Base-by-base conservation (phyloP, 1,140 invertebrate genomes). In the Maconellicoccus hirsutus region DNA sequence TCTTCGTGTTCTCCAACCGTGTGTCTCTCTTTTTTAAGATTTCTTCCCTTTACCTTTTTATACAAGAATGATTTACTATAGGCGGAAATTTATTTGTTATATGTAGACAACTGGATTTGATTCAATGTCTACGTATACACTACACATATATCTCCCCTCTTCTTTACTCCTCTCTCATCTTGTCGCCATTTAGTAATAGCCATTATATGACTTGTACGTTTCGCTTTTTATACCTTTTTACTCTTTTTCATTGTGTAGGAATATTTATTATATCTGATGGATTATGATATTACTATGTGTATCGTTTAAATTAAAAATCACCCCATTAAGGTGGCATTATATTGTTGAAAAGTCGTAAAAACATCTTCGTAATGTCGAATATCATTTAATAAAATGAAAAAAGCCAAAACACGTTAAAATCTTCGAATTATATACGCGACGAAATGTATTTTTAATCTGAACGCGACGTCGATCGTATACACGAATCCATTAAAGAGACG, bases 61-160 rank as follows among this genome's bases (percentile, higher is more conserved):
- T 52, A 52, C 14, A 52, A 52, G 42, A 52, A 52, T 52, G 42
- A 52, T 52, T 52, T 52, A 52, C 42, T 16, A 33, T 12, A 52
- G 42, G n/a, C 42, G 42, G n/a, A 52, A 52, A 52, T 52, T 52
- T 52, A 52, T 52, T 52, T 52, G n/a, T 52, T 52, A 52, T 19
- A 52, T 2, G 42, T 52, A 52, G 42, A 52, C 42, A 52, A 52
- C 42, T 52, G 42, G 42, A 52, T 52, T 52, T 52, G n/a, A 52
- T 52, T 52, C 42, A 52, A 52, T 59, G 21, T 22, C 52, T 19
- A n/a, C 39, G 8, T 8, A 42, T n/a, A 42, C 39, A 42, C 39
- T n/a, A 42, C n/a, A 42, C n/a, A 42, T 42, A 42, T 42, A 42
- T 42, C n/a, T 42, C 39, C n/a, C n/a, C 39, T 42, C n/a, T 42